Percentiles rank a stretch among this genome's conserved stretches.
Conservation (phyloP, 1,140 invertebrate genomes). For the Sarcophaga peregrina region DNA sequence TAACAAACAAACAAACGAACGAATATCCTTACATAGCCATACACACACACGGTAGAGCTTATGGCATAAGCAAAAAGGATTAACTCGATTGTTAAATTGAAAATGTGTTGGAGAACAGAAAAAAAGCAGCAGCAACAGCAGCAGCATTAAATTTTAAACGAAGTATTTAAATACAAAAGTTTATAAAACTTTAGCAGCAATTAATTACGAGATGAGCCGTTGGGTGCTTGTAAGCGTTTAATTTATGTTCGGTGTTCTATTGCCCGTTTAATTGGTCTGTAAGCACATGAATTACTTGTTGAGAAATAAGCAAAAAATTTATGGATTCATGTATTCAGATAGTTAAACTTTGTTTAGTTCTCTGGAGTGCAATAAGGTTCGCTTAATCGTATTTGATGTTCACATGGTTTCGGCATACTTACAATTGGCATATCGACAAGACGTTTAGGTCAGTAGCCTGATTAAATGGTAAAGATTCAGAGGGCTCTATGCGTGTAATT, state of each 20-base stretch:
- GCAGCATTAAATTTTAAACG: background rate
- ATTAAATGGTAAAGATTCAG: too few relatives aligned
- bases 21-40: background rate
- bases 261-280: background rate
- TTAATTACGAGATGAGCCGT: background rate
- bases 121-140: background rate
- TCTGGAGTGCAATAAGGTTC: too few relatives aligned
- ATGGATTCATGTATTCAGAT: too few relatives aligned
- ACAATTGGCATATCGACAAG: too few relatives aligned
- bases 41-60: background rate
- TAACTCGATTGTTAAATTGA: constrained; percentile 24
- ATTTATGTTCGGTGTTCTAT: background rate
- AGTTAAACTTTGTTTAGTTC: too few relatives aligned
- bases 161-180: background rate
- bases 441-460: too few relatives aligned
- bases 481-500: too few relatives aligned
- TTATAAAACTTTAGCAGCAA: background rate
- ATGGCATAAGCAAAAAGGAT: constrained; percentile 3
- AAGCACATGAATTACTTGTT: too few relatives aligned
- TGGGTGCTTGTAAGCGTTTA: background rate
- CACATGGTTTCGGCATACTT: background rate
- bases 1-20: too few relatives aligned
- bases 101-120: background rate
- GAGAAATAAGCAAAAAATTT: too few relatives aligned
- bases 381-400: too few relatives aligned